These are phyloP conservation scores for Bombus breviceps DNA, from an alignment of 1,140 invertebrate genomes.

Conservation along the genomic window DNA sequence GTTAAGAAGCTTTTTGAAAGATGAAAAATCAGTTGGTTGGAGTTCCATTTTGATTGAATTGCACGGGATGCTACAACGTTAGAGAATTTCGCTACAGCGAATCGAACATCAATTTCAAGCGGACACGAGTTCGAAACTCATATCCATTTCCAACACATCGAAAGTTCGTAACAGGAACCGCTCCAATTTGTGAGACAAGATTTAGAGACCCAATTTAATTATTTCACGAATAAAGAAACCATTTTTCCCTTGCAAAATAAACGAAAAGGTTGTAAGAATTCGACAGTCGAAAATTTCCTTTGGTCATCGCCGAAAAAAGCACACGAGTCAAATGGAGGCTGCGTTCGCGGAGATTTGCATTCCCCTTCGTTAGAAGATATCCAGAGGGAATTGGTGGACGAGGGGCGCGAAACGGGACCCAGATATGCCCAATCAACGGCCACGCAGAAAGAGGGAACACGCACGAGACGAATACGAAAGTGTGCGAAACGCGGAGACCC, in stretches of 20 bases:
- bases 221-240: neutral
- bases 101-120: neutral
- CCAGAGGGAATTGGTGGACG: neutral
- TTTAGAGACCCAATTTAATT: neutral
- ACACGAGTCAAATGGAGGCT: neutral
- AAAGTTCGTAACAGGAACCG: neutral
- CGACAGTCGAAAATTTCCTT: neutral
- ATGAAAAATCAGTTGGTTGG: too few relatives aligned
- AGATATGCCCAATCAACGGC: constrained; percentile 57
- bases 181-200: neutral
- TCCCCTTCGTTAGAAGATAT: constrained; percentile 37
- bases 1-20: too few relatives aligned
- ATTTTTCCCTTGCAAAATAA: neutral
- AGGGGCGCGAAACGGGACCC: constrained; percentile 1
- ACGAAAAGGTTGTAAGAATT: neutral
- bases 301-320: neutral
- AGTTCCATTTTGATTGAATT: neutral
- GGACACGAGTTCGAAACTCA: too few relatives aligned
- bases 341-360: constrained; percentile 50
- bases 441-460: constrained; percentile 37
- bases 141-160: neutral
- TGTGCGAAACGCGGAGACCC: neutral
- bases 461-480: neutral
- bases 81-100: neutral
- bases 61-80: neutral